Conservation (phyloP, 2,113 vertebrate species). For the Gavialis gangeticus region DNA sequence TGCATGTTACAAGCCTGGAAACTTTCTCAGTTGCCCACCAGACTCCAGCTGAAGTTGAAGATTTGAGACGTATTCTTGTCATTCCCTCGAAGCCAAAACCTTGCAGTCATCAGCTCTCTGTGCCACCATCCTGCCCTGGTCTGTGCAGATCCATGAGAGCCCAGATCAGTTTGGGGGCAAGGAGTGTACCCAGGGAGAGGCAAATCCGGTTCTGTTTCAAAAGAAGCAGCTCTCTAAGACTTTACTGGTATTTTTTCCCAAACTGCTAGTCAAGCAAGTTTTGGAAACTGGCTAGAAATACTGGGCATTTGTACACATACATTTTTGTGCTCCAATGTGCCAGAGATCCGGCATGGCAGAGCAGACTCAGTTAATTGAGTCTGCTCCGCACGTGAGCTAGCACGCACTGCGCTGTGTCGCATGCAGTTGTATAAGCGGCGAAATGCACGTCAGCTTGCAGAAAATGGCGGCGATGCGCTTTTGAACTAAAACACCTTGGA, state of each 20-base stretch:
- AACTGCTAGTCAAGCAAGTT: background rate
- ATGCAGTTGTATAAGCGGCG: too few species aligned
- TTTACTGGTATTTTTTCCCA: background rate
- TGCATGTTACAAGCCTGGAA: background rate
- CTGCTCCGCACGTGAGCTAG: too few species aligned
- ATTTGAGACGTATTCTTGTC: background rate
- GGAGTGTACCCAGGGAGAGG: background rate
- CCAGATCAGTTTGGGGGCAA: background rate
- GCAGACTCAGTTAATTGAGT: too few species aligned
- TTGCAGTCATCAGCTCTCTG: background rate
- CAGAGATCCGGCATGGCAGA: too few species aligned
- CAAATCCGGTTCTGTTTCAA: background rate
- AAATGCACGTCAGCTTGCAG: too few species aligned
- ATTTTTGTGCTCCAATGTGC: too few species aligned
- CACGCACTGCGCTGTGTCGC: too few species aligned
- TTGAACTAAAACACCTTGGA: too few species aligned
- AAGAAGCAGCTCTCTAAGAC: background rate
- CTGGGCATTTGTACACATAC: too few species aligned
- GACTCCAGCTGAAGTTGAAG: background rate
- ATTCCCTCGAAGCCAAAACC: background rate
- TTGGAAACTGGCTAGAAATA: background rate
- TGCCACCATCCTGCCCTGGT: accelerated
- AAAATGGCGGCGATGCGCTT: too few species aligned
- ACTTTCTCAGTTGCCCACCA: background rate
- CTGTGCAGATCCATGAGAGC: background rate